These are phyloP conservation scores for Papio anubis DNA, from an alignment of 2,113 vertebrate genomes.

Conservation along the genomic window DNA sequence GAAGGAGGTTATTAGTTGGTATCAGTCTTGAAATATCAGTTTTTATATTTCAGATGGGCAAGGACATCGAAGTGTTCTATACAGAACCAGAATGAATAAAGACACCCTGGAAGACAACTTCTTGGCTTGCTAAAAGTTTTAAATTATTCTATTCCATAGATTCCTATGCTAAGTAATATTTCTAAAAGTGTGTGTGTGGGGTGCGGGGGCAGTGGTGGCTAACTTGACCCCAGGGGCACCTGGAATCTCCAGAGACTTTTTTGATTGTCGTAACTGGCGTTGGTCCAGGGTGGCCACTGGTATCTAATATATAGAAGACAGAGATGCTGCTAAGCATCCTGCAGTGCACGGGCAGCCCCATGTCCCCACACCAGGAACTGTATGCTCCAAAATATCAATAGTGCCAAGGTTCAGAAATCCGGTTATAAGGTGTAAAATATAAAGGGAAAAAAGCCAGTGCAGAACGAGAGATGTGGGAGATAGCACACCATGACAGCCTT, in stretches of 20 bases:
- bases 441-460: neutral
- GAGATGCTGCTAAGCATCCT: fast-evolving
- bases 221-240: neutral
- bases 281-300: neutral
- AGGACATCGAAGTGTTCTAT: neutral
- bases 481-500: neutral
- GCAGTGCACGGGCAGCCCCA: fast-evolving
- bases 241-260: neutral
- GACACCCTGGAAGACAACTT: neutral
- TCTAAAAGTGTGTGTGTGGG: neutral
- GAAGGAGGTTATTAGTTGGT: neutral
- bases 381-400: neutral
- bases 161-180: neutral
- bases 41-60: neutral
- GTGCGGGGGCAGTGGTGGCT: fast-evolving
- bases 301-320: neutral
- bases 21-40: neutral
- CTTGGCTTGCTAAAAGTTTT: neutral
- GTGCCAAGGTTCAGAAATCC: neutral
- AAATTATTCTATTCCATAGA: neutral
- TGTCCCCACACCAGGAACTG: too few relatives aligned
- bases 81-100: neutral
- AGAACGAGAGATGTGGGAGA: neutral
- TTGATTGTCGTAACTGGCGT: neutral
- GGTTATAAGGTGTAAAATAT: neutral